phyloP scores from a whole-genome alignment of 2,113 vertebrate species.

The Saccopteryx bilineata region DNA sequence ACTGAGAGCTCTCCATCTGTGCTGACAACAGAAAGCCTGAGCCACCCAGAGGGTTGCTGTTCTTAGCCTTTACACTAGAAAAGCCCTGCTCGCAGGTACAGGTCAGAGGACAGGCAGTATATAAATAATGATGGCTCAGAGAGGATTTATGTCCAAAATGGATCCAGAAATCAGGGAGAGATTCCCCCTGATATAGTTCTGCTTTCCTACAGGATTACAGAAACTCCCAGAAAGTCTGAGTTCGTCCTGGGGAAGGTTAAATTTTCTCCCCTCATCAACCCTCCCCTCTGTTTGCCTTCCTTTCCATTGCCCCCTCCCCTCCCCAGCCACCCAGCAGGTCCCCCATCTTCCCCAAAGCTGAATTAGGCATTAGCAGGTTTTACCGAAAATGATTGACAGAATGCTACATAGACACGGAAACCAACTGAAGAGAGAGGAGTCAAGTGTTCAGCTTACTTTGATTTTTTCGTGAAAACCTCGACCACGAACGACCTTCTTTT shows the following conservation, averaged over 20 bases:
- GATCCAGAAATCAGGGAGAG: neutral
- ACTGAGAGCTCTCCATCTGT: neutral
- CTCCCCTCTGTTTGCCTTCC: neutral
- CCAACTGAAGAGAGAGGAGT: neutral
- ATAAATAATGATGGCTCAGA: neutral
- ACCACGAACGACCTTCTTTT: fast-evolving
- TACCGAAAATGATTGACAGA: neutral
- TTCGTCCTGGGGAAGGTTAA: neutral
- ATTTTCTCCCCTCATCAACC: neutral
- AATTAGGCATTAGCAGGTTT: neutral
- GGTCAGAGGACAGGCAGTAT: neutral
- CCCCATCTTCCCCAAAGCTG: neutral
- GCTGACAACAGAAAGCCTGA: neutral
- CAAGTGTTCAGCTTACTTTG: neutral
- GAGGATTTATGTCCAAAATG: neutral
- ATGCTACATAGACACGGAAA: neutral
- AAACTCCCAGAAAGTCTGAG: neutral
- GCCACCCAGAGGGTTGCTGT: no score
- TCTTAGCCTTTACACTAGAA: neutral
- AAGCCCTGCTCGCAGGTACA: neutral
- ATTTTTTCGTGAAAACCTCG: neutral
- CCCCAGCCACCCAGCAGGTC: neutral
- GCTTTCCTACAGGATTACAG: neutral
- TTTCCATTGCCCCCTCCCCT: fast-evolving
- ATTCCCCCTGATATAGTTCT: neutral